These are phyloP conservation scores for Rhinolophus sinicus DNA, from an alignment of 2,113 vertebrate species.

Conservation along the genomic window DNA sequence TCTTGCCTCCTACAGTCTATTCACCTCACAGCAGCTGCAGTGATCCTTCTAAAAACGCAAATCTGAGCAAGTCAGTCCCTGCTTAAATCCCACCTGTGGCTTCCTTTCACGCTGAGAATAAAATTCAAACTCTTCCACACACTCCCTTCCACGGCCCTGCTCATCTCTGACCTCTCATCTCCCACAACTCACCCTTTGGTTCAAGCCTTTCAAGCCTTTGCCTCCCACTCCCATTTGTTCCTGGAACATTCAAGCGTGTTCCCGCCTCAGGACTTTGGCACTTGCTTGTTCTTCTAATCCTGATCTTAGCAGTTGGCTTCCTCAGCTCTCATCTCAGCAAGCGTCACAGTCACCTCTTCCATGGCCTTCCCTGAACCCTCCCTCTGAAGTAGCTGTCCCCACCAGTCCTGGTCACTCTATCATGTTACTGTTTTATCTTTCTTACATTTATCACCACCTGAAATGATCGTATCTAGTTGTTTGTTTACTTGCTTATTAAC, in stretches of 20 bases:
- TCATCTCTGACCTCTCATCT: not conserved
- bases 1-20: not conserved
- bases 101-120: conserved; percentile 18
- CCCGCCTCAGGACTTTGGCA: not conserved
- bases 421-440: not conserved
- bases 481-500: not conserved
- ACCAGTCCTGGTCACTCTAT: not conserved
- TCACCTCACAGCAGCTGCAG: not conserved
- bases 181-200: not conserved
- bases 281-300: not conserved
- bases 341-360: not conserved
- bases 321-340: conserved; percentile 26
- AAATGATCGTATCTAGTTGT: not conserved
- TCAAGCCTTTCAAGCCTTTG: not conserved
- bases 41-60: conserved; percentile 22
- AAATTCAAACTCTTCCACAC: not conserved
- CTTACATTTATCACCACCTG: not conserved
- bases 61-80: not conserved
- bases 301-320: not conserved
- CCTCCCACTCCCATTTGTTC: not conserved
- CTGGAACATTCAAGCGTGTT: not conserved
- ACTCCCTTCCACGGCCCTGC: not conserved
- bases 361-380: not conserved
- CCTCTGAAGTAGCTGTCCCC: not conserved
- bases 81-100: not conserved